Evolutionary conservation across 2,888 invertebrate species (phyloP), one percentile per base, ranked within the genome.

Genomic region (Aromia moschata): DNA sequence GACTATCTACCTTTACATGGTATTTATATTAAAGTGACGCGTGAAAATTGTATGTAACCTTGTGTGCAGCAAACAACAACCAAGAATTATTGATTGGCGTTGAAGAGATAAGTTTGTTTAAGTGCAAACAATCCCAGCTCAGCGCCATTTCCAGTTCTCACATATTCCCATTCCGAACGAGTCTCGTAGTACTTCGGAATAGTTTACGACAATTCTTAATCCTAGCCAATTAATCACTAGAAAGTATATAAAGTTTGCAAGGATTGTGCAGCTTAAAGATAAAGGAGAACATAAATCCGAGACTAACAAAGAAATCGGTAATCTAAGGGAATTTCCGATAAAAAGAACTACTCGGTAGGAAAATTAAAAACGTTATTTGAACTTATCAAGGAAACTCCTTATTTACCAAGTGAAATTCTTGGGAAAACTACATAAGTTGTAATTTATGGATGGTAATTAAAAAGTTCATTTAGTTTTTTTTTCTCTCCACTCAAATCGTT

Each of bases 191-290:
- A 49, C 25, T 54, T 38, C 38, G n/a, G 63, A 70, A 69, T 71
- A 68, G 72, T 73, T 71, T 51, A 60, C 68, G 74, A 74, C 75
- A 74, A 74, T 74, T 73, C 74, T 69, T 76, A 76, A 77, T 76
- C 74, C 74, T 49, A 61, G 46, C 73, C 74, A 76, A 77, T 77
- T 75, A 76, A 77, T 77, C 77, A 74, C 76, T 43, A 65, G 65
- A 65, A 71, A 70, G 69, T 75, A 71, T 73, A 75, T 73, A 74
- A 75, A 76, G 68, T 74, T 76, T 74, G 68, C 67, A 67, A 68
- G 71, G 73, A 73, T 74, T 70, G 72, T 70, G 70, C 71, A 71
- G 71, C 70, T 71, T 70, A 67, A 69, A 74, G 76, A 76, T 75
- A 74, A 75, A 74, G 70, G 65, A 60, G 64, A 68, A 73, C 74